A percentile compares a stretch with the other conserved stretches of the same genome.
These are phyloP conservation scores for Mesembrinibis cayennensis DNA, from an alignment of 2,113 vertebrate genomes.

Conservation along the genomic window DNA sequence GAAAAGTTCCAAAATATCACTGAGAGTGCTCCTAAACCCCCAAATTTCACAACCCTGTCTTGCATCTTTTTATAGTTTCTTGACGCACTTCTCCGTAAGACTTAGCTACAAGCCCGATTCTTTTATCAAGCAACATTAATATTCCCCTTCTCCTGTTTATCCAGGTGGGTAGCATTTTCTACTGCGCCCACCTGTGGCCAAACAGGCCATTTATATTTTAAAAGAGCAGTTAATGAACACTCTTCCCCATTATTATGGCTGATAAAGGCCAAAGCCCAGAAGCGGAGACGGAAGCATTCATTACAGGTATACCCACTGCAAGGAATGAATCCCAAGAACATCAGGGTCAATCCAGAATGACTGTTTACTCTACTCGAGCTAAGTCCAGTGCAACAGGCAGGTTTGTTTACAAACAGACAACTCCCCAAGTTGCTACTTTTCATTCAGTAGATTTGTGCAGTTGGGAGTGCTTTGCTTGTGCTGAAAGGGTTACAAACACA, in stretches of 20 bases:
- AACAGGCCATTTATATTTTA: background rate
- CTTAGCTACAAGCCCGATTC: background rate
- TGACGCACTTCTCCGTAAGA: rapidly evolving
- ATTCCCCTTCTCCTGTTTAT: background rate
- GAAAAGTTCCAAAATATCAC: background rate
- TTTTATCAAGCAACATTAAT: background rate
- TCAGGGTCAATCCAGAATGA: background rate
- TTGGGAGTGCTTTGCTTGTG: background rate
- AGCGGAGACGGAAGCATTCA: background rate
- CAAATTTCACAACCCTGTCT: background rate
- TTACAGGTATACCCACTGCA: background rate
- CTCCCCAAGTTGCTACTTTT: background rate
- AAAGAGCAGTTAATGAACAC: background rate
- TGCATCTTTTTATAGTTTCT: background rate
- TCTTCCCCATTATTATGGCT: background rate
- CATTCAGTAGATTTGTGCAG: background rate
- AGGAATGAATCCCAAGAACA: background rate
- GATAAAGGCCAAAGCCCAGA: background rate
- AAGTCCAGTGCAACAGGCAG: background rate
- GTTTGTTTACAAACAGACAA: background rate
- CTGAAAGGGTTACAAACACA: background rate
- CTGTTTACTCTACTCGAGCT: background rate
- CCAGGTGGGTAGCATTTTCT: background rate
- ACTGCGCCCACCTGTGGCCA: background rate
- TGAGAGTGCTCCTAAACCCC: background rate